Conservation (phyloP, 2,888 invertebrate genomes). For the Temnothorax rugatulus region DNA sequence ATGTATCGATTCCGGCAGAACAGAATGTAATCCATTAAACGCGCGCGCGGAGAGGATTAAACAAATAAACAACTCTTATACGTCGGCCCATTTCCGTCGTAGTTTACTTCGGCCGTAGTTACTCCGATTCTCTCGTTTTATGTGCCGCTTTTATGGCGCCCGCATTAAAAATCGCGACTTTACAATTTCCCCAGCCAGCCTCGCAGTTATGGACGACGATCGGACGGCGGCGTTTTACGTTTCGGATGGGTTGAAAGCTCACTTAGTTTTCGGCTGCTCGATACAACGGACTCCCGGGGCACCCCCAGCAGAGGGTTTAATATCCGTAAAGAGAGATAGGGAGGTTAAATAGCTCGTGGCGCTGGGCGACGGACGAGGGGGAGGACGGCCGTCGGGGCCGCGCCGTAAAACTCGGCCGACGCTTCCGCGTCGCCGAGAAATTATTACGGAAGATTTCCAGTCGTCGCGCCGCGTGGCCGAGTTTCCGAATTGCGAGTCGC, state of each 20-base stretch:
- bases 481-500: not conserved
- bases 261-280: slow-evolving; percentile 48
- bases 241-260: slow-evolving; percentile 36
- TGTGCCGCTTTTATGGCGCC: not conserved
- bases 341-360: slow-evolving; percentile 48
- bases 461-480: not conserved
- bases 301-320: slow-evolving; percentile 31
- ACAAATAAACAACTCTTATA: slow-evolving; percentile 5
- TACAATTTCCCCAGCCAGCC: slow-evolving; percentile 22
- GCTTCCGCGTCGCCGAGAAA: slow-evolving; percentile 47
- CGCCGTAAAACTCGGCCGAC: slow-evolving; percentile 33
- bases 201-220: slow-evolving; percentile 12
- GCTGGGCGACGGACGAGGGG: not conserved
- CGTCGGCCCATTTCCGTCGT: not conserved
- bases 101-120: too few species aligned
- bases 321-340: slow-evolving; percentile 52
- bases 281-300: slow-evolving; percentile 25
- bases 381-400: not conserved
- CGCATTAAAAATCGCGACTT: slow-evolving; percentile 38
- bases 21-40: slow-evolving; percentile 11
- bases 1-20: not conserved
- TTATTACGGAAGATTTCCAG: slow-evolving; percentile 45
- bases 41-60: not conserved
- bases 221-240: slow-evolving; percentile 28
- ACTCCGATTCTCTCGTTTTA: not conserved